phyloP scores from a whole-genome alignment of 2,797 vertebrate genomes.

The Heterohyrax brucei region DNA sequence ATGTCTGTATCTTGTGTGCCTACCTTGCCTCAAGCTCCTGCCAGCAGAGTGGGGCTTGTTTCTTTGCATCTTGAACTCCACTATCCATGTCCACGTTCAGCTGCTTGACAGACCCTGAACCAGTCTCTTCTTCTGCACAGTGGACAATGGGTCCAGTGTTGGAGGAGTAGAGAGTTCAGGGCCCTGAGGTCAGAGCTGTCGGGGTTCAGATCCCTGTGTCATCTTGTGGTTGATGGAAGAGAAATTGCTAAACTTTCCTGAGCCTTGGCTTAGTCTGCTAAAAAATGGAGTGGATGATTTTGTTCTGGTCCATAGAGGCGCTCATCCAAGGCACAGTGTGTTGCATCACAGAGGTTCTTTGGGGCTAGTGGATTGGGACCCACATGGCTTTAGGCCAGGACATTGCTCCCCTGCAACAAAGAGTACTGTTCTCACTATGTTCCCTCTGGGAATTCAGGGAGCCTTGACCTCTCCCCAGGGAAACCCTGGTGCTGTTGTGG shows the following conservation, averaged over 20 bases:
- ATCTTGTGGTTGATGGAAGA: background rate
- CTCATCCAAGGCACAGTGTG: background rate
- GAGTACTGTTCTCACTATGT: background rate
- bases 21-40: too few relatives aligned
- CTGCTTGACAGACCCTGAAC: background rate
- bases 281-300: background rate
- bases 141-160: too few relatives aligned
- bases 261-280: background rate
- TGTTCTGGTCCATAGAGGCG: background rate
- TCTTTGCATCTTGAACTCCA: too few relatives aligned
- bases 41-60: background rate
- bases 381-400: too few relatives aligned
- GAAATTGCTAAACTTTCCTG: background rate
- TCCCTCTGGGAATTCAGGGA: background rate
- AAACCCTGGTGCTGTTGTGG: too few relatives aligned
- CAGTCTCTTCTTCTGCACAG: too few relatives aligned
- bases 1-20: too few relatives aligned
- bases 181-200: too few relatives aligned
- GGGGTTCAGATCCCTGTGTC: background rate
- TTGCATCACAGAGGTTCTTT: accelerated
- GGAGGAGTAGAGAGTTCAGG: background rate
- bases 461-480: background rate
- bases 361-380: background rate
- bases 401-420: background rate
- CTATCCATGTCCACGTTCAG: too few relatives aligned